Base-by-base conservation (phyloP, 2,113 vertebrate genomes). In the Megatriorchis doriae region DNA sequence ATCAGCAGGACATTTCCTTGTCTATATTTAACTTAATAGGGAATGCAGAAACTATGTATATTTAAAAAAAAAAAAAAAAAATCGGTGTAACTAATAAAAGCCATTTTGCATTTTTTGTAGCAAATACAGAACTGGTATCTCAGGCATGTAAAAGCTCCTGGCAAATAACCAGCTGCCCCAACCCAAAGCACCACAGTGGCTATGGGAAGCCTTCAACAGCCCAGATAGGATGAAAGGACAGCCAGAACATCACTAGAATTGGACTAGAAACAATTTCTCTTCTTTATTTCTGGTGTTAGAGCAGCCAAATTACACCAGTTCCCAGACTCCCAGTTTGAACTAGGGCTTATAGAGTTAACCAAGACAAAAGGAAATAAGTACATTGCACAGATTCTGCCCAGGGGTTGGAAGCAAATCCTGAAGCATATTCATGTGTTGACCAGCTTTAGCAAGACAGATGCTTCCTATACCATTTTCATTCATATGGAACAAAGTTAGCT, bases 401-500 rank as follows among this genome's bases (percentile, higher is more conserved):
- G 20, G 68, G 72, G 48, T 0, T 34, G 40, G 61, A 32, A 70
- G 77, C 40, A 83, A 78, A 90, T 23, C 52, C 42, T 17, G 7
- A 50, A 65, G 55, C 53, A 36, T 0, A 22, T 15, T 25, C 70
- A 11, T 3, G 65, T 66, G 59, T 1, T 34, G 84, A 66, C 36
- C 72, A 81, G 85, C 61, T 65, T 1, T 0, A 29, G 59, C 31
- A 14, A 66, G 59, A 19, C 53, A 67, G 66, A 47, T 16, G 62
- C 29, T 85, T 34, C 79, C 79, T 8, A 14, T 2, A 10, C 36
- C n/a, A 3, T 7, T 9, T 14, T 27, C 82, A 70, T 15, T 15
- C 43, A 4, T 0, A 6, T 0, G 26, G 61, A 61, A 62, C 4
- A 5, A 15, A 48, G 32, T 4, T 16, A 22, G 8, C 31, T 32